Percentiles rank a stretch among this genome's conserved stretches.
These are phyloP conservation scores for Tuberolachnus salignus DNA, from an alignment of 2,888 invertebrate genomes.

Conservation along the genomic window DNA sequence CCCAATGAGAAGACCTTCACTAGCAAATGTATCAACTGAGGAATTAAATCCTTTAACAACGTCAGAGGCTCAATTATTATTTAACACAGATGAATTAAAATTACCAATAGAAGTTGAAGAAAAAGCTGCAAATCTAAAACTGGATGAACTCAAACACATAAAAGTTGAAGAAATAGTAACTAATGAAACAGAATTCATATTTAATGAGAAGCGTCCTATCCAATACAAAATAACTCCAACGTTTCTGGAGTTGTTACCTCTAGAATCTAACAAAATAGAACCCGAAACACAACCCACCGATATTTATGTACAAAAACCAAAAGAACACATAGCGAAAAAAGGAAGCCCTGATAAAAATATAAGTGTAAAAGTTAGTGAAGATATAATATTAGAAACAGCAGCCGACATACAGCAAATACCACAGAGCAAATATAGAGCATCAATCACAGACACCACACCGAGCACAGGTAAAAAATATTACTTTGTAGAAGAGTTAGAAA, in stretches of 20 bases:
- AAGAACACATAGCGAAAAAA: background rate
- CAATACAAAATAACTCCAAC: background rate
- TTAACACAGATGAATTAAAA: constrained; percentile 63
- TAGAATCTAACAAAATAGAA: constrained; percentile 7
- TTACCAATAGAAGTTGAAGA: constrained; percentile 60
- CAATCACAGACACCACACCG: background rate
- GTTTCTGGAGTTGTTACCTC: background rate
- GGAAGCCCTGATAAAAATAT: background rate
- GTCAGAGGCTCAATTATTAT: constrained; percentile 54
- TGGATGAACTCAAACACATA: constrained; percentile 5
- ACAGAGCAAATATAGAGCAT: background rate
- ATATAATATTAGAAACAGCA: background rate
- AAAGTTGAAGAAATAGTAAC: constrained; percentile 2
- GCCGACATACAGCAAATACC: background rate
- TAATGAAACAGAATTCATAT: background rate
- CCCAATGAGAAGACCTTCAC: background rate
- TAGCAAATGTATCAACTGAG: background rate
- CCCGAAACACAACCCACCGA: background rate
- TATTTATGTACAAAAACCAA: background rate
- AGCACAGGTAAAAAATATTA: constrained; percentile 49
- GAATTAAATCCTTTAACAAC: background rate
- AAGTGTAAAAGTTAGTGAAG: background rate
- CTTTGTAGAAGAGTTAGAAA: too few relatives aligned
- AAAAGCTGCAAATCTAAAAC: background rate
- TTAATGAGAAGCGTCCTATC: background rate